Evolutionary conservation across 2,888 invertebrate species (phyloP).

Genomic region (Acholoe squamosa): DNA sequence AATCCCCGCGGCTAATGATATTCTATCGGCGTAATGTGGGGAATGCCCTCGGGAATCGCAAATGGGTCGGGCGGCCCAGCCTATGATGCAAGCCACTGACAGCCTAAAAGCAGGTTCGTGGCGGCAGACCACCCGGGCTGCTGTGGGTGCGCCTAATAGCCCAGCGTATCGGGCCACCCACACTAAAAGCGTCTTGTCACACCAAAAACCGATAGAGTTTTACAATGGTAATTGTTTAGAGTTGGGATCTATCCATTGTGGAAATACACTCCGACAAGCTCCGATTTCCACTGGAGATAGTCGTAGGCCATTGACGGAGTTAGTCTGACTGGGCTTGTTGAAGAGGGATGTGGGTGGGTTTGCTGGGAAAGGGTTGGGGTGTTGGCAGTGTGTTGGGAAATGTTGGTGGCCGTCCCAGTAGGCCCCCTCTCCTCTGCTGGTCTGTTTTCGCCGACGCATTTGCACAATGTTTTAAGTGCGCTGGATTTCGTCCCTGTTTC

Average conservation of each 20-base stretch:
- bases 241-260: slow-evolving; percentile 44
- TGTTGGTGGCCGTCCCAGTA: no score
- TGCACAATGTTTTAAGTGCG: no score
- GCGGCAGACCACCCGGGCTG: not conserved
- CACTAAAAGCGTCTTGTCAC: slow-evolving; percentile 16
- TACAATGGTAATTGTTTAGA: slow-evolving; percentile 29
- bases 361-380: not conserved
- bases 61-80: slow-evolving; percentile 24
- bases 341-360: not conserved
- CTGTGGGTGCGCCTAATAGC: not conserved
- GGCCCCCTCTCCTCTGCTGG: no score
- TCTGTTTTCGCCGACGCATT: no score
- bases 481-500: no score
- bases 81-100: slow-evolving; percentile 46
- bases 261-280: slow-evolving; percentile 7
- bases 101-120: slow-evolving; percentile 31
- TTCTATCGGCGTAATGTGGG: slow-evolving; percentile 25
- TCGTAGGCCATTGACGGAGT: not conserved
- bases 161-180: not conserved
- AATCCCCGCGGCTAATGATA: slow-evolving; percentile 51
- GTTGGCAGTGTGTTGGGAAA: not conserved
- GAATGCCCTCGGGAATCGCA: slow-evolving; percentile 37
- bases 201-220: slow-evolving; percentile 37
- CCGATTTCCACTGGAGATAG: not conserved
- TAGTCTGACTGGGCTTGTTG: not conserved